Percentiles rank a stretch among this genome's conserved stretches.
Evolutionary conservation across 2,113 vertebrate genomes (phyloP).

Genomic region (Gallinago undulata): DNA sequence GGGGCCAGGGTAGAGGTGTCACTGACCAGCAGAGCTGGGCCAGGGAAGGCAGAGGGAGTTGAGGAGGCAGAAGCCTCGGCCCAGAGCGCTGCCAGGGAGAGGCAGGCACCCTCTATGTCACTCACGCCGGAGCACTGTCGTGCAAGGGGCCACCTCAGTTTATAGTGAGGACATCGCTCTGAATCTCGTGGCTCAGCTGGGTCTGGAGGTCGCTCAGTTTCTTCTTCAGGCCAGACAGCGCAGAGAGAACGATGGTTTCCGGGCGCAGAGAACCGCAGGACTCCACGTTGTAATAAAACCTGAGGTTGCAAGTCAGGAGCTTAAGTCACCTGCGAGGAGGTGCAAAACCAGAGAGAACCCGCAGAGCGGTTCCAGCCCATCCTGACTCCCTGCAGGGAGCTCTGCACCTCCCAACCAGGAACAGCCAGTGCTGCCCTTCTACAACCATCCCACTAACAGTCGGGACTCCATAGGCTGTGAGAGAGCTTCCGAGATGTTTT

Average conservation of each 20-base stretch:
- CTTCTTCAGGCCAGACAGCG: slow-evolving; percentile 92
- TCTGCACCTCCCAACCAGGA: neutral
- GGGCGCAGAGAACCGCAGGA: slow-evolving; percentile 95
- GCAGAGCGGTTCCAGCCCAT: neutral
- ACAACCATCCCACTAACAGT: neutral
- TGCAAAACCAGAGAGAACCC: neutral
- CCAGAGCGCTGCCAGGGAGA: neutral
- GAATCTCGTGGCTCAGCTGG: slow-evolving; percentile 96
- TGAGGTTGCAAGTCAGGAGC: slow-evolving; percentile 39
- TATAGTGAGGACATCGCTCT: slow-evolving; percentile 95
- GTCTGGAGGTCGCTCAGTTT: slow-evolving; percentile 97
- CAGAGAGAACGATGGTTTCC: slow-evolving; percentile 94
- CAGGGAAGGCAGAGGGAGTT: neutral
- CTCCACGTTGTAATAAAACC: slow-evolving; percentile 98
- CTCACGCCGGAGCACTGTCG: neutral
- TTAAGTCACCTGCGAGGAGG: neutral
- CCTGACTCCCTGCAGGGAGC: neutral
- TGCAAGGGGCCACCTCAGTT: slow-evolving; percentile 72
- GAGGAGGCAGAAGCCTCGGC: neutral
- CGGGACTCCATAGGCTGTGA: neutral
- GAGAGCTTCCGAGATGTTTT: neutral
- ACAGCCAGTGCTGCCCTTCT: neutral
- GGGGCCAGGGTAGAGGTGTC: neutral
- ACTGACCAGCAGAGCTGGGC: neutral
- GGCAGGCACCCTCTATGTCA: neutral